phyloP scores from a whole-genome alignment of 2,113 vertebrate species.

The Pluvialis apricaria region DNA sequence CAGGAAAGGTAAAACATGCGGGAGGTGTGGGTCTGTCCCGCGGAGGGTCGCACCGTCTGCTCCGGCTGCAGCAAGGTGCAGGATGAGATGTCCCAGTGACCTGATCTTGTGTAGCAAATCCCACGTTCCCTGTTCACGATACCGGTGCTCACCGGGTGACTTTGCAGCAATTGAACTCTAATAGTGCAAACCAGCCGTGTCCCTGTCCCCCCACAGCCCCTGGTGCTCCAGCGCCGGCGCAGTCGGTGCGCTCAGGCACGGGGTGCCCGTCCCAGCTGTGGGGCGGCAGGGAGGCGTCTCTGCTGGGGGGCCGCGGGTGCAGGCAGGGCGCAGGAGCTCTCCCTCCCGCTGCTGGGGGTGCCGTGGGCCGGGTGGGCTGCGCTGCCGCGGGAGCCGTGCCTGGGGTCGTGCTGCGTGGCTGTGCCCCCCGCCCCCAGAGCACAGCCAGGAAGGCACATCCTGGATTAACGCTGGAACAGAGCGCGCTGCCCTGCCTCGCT shows the following conservation, averaged over 20 bases:
- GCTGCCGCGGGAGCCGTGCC: not conserved
- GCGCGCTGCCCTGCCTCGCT: too few relatives aligned
- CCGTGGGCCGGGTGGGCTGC: not conserved
- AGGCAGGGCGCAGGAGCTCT: not conserved
- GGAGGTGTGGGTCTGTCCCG: not conserved
- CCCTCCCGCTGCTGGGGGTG: not conserved
- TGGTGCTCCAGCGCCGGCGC: not conserved
- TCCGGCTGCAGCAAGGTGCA: not conserved
- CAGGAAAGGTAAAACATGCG: too few relatives aligned
- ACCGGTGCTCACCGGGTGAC: not conserved
- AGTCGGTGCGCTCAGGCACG: not conserved
- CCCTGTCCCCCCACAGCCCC: not conserved
- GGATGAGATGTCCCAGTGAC: not conserved
- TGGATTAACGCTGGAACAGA: not conserved
- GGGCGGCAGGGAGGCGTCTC: too few relatives aligned
- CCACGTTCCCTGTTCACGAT: fast-evolving
- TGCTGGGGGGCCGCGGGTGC: not conserved
- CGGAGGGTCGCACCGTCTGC: not conserved
- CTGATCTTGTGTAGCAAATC: not conserved
- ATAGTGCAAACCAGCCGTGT: not conserved
- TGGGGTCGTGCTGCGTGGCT: not conserved
- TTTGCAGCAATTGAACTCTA: not conserved
- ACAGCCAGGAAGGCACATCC: not conserved
- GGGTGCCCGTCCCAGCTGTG: not conserved
- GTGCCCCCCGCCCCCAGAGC: not conserved